Conservation (phyloP, 2,797 vertebrate genomes). For the Anguilla marmorata region DNA sequence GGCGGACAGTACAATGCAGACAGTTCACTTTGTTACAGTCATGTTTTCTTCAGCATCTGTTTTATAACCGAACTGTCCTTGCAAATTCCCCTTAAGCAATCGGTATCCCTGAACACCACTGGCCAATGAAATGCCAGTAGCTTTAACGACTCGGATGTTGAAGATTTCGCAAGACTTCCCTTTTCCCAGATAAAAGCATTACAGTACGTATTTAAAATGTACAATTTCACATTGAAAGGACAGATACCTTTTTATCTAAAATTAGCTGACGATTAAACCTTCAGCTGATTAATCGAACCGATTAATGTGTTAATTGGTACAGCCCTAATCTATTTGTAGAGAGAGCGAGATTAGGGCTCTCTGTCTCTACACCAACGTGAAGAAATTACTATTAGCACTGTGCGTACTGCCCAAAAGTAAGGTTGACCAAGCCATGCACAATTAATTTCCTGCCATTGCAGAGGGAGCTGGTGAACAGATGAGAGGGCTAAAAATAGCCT, state of each 20-base stretch:
- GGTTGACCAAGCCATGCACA: not conserved
- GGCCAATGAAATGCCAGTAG: not conserved
- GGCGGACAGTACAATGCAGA: not conserved
- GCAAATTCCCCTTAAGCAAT: not conserved
- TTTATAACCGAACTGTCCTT: not conserved
- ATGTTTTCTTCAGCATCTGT: not conserved
- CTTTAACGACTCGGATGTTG: not conserved
- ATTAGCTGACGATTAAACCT: not conserved
- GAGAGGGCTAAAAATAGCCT: not conserved
- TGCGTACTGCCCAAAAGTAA: not conserved
- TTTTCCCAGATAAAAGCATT: not conserved
- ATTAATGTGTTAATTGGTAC: not conserved
- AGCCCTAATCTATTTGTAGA: not conserved
- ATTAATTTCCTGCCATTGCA: slow-evolving; percentile 4
- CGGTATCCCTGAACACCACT: not conserved
- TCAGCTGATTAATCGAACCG: not conserved
- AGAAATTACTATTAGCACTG: not conserved
- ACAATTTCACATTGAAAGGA: not conserved
- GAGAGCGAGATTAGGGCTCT: not conserved
- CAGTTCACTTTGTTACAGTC: not conserved
- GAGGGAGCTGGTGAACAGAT: not conserved
- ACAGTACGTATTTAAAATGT: not conserved
- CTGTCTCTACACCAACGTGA: not conserved
- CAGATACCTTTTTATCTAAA: not conserved
- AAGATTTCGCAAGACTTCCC: not conserved